These are phyloP conservation scores for Lasiurus cinereus DNA, from an alignment of 2,113 vertebrate genomes.

Conservation along the genomic window DNA sequence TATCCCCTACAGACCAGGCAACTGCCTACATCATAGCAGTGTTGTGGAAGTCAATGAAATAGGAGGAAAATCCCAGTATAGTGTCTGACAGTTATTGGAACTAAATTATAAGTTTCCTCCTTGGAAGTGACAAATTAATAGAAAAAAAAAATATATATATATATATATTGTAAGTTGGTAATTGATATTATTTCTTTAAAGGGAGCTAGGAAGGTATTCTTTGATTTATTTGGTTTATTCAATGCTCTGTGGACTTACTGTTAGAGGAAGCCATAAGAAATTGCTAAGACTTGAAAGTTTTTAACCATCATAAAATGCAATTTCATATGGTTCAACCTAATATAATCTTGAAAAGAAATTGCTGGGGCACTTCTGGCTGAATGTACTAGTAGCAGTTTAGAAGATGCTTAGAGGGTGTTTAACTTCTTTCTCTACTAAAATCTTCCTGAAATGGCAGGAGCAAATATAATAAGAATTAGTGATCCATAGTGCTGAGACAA, in stretches of 20 bases:
- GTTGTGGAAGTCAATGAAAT: background rate
- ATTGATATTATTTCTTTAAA: slow-evolving; percentile 24
- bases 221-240: background rate
- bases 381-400: background rate
- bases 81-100: background rate
- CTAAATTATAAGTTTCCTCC: background rate
- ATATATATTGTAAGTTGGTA: background rate
- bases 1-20: background rate
- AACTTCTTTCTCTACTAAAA: background rate
- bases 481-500: background rate
- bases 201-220: background rate
- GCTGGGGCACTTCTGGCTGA: background rate
- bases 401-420: background rate
- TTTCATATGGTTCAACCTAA: slow-evolving; percentile 26
- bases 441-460: background rate
- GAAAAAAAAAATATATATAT: too few relatives aligned
- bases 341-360: background rate
- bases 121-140: background rate
- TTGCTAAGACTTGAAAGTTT: background rate
- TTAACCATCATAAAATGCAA: background rate
- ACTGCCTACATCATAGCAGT: background rate
- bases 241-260: background rate
- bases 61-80: background rate
- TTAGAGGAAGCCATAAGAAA: slow-evolving; percentile 11
- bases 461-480: background rate